Base-by-base conservation (phyloP, 2,113 vertebrate species). In the Dasyurus viverrinus region DNA sequence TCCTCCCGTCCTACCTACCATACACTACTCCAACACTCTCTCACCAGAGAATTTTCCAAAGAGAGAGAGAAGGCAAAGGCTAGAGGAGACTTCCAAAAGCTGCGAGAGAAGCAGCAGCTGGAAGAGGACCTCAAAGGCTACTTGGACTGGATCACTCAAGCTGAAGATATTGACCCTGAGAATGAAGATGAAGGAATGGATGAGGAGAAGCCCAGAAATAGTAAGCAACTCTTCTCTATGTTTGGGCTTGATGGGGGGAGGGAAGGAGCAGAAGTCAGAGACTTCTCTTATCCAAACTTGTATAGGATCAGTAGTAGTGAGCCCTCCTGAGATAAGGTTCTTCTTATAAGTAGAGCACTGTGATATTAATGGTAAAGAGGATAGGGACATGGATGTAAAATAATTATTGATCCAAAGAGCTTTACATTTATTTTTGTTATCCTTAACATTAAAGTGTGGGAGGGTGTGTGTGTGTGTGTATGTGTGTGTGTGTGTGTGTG, bases 121-220 rank as follows among this genome's bases (percentile, higher is more conserved):
- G 99, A 99, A 92, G 99, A 99, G 94, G 99, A 99, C 97, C 98
- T 99, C 97, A 99, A 99, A 98, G 99, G 99, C 93, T 99, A 99
- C 98, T 98, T 99, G 97, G 99, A 99, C 98, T 99, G 99, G 99
- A 99, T 99, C 98, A 99, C 99, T 55, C 99, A 99, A 98, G 99
- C 99, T 16, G 99, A 99, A 98, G 99, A 99, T 96, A 99, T 99
- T 5, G 99, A 99, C 98, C 99, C 99, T 0, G 99, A 99, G 98
- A 99, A 99, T 23, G 99, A 99, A 97, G 99, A 99, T 25, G 99
- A 99, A 97, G 99, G 99, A 96, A 98, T 99, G 98, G 99, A 99
- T 8, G 99, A 99, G 91, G 99, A 99, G 96, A 99, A 99, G 95
- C 99, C 99, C 54, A 99, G 99, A 98, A 99, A 99, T 98, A 99